Percentiles rank a stretch among this genome's conserved stretches.
phyloP scores from a whole-genome alignment of 1,140 invertebrate species.

The Vanessa atalanta region DNA sequence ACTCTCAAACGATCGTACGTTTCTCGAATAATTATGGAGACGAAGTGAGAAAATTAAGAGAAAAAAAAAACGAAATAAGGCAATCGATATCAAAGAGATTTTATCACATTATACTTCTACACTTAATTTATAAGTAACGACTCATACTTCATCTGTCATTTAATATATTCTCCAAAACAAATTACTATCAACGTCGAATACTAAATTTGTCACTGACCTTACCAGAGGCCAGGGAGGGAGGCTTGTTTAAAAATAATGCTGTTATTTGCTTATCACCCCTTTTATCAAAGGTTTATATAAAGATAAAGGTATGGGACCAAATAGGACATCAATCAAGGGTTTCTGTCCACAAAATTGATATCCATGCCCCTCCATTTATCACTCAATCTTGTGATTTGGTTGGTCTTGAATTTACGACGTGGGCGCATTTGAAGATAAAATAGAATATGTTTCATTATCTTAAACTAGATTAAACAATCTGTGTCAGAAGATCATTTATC shows the following conservation, averaged over 20 bases:
- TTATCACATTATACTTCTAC: neutral
- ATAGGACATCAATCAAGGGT: constrained; percentile 48
- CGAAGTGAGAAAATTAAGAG: constrained; percentile 30
- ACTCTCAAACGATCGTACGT: constrained; percentile 39
- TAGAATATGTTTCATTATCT: constrained; percentile 13
- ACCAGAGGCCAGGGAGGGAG: neutral
- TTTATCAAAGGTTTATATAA: constrained; percentile 32
- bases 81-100: constrained; percentile 18
- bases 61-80: constrained; percentile 14
- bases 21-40: constrained; percentile 35
- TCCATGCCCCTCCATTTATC: constrained; percentile 46
- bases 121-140: too few species aligned
- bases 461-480: neutral
- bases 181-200: too few species aligned
- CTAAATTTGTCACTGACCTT: too few species aligned
- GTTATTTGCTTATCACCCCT: constrained; percentile 32
- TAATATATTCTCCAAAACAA: too few species aligned
- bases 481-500: neutral
- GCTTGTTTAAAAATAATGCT: constrained; percentile 22
- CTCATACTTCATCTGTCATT: too few species aligned
- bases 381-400: constrained; percentile 41
- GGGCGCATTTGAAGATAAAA: constrained; percentile 22
- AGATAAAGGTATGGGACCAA: constrained; percentile 42
- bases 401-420: constrained; percentile 26
- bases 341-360: constrained; percentile 45